Evolutionary conservation across 2,888 invertebrate genomes (phyloP).

Genomic region (Pristionchus exspectatus): DNA sequence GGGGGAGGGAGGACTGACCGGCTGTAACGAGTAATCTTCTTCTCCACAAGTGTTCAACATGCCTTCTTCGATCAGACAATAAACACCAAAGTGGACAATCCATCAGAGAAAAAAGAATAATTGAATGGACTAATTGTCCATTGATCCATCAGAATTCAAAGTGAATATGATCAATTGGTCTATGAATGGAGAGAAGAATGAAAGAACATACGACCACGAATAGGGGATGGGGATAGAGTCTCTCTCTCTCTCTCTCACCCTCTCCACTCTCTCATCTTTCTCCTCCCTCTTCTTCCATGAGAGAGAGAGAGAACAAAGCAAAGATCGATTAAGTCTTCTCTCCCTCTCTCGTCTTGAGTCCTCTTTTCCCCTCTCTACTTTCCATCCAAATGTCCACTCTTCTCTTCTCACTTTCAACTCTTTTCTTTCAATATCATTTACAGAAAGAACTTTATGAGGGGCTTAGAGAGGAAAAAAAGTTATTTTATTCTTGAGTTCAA

Average conservation of each 20-base stretch:
- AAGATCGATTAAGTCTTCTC: conserved; percentile 42
- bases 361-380: not conserved
- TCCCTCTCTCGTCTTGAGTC: conserved; percentile 57
- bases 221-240: not conserved
- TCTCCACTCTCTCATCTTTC: conserved; percentile 1
- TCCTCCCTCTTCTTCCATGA: conserved; percentile 51
- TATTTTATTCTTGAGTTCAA: not conserved
- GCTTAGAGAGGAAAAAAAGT: not conserved
- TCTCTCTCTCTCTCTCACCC: not conserved
- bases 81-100: conserved; percentile 55
- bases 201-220: not conserved
- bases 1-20: conserved; percentile 2
- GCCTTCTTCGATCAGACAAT: conserved; percentile 51
- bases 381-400: conserved; percentile 1
- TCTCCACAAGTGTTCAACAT: conserved; percentile 53
- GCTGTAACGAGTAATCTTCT: conserved; percentile 50
- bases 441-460: not conserved
- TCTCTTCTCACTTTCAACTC: not conserved
- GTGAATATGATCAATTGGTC: not conserved
- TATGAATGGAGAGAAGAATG: too few relatives aligned
- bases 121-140: not conserved
- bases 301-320: conserved; percentile 47
- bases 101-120: not conserved
- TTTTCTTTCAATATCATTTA: not conserved
- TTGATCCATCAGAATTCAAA: conserved; percentile 2